Conservation (phyloP, 92 coral and sea anemone species). For the Bergia sp. region DNA sequence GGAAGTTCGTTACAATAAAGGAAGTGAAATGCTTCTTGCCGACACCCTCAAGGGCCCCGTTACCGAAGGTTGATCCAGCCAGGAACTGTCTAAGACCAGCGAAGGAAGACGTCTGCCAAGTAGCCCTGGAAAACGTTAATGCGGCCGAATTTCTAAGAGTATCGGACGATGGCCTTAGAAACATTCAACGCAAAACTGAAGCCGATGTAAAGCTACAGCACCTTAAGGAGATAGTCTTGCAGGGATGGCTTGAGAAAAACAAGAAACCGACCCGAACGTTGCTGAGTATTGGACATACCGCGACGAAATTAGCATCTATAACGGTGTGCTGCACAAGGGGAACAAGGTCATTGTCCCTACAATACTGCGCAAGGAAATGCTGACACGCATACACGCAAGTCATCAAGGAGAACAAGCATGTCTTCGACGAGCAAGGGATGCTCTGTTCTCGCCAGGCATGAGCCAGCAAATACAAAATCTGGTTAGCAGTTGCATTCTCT, state of each 20-base stretch:
- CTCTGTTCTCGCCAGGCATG: slow-evolving; percentile 27
- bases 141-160: slow-evolving; percentile 39
- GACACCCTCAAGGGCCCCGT: slow-evolving; percentile 47
- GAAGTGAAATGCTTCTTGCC: slow-evolving; percentile 37
- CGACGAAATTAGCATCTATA: slow-evolving; percentile 29
- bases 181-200: slow-evolving; percentile 15
- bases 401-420: slow-evolving; percentile 44
- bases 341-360: slow-evolving; percentile 6
- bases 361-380: slow-evolving; percentile 11
- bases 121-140: slow-evolving; percentile 20
- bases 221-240: background rate
- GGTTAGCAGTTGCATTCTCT: slow-evolving; percentile 37
- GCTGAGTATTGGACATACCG: slow-evolving; percentile 39
- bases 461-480: slow-evolving; percentile 16
- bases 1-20: slow-evolving; percentile 28
- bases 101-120: slow-evolving; percentile 39
- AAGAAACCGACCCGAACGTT: background rate
- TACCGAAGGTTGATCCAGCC: slow-evolving; percentile 38
- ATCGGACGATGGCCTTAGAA: slow-evolving; percentile 23
- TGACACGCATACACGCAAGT: slow-evolving; percentile 32
- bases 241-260: slow-evolving; percentile 38
- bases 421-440: slow-evolving; percentile 10
- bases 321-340: background rate
- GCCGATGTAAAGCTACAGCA: slow-evolving; percentile 25
- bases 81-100: slow-evolving; percentile 17